Base-by-base conservation (phyloP, 2,797 vertebrate species). In the Ctenopoma multispine region DNA sequence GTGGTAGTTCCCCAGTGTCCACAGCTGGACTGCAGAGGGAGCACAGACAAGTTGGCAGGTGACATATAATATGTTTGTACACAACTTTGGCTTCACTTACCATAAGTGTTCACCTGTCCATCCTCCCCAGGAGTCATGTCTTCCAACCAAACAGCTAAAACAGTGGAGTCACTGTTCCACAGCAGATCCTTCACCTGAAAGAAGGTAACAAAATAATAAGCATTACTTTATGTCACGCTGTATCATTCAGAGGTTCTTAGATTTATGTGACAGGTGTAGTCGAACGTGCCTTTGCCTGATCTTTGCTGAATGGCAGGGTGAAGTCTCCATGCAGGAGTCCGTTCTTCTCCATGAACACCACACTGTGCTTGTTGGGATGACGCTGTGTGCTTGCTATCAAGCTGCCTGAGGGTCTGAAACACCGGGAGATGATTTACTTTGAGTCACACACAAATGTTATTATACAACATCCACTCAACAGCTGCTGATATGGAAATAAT, bases 291-390 rank as follows among this genome's bases (percentile, higher is more conserved):
- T 96, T 96, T 64, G 93, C 92, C 44, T 95, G 94, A 63, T 96
- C 97, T 79, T 94, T 97, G 69, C 80, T 76, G 72, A 96, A 95
- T 0, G 96, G 96, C 57, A 99, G 93, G 13, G 95, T 95, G 84
- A 99, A 99, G 58, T 98, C 96, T 69, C 98, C 97, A 8, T 99
- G 98, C 83, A 97, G 92, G 63, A 99, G 96, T 11, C 98, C 98
- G 24, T 99, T 99, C 92, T 96, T 98, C 92, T 99, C 98, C 93
- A 99, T 82, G 88, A 99, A 99, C 66, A 99, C 93, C 79, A 99
- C 95, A 15, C 96, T 95, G 54, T 97, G 94, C 72, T 97, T 97
- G 90, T 98, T 98, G 63, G 94, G 95, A 48, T 96, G 97, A 40
- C 96, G 94, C 85, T 96, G 97, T 0, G 96, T 95, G 69, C 95